Base-by-base conservation (phyloP, 2,888 invertebrate species). In the Gymnocheta viridis region DNA sequence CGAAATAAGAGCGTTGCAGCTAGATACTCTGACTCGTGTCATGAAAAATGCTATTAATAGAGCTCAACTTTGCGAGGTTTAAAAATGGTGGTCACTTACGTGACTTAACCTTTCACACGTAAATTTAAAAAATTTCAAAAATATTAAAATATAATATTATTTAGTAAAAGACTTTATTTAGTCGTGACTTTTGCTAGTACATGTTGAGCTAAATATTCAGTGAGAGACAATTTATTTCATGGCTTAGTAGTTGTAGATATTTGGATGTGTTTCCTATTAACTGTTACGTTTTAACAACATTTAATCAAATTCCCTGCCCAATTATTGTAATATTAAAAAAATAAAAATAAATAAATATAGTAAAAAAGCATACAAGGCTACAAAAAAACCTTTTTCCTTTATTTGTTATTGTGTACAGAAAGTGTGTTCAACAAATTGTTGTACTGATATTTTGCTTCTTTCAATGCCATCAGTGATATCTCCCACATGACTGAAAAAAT, bases 291-390 rank as follows among this genome's bases (percentile, higher is more conserved):
- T 14, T 38, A 38, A 38, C 14, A 38, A 38, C 2, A 12, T 14
- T 38, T 2, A 38, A 10, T 12, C 14, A 38, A 38, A 38, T 12
- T 82, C 78, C 82, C 78, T 64, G 56, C 73, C 58, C 73, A 82
- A 82, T 82, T 82, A 82, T 82, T 69, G 67, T 67, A 73, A 78
- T 78, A 66, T 78, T 78, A 64, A 64, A 24, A 17, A 58, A 29
- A 51, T 17, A 14, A n/a, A 12, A 4, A 12, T n/a, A n/a, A n/a
- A n/a, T n/a, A 60, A 17, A 49, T 22, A 24, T 4, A 22, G 32
- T 17, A 14, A 10, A 19, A 56, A 54, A 10, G 19, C 7, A 10
- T 38, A 38, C 7, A 2, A 14, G 10, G 12, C 10, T 1, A 7
- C 9, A 7, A 7, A 5, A 32, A 9, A 1, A 32, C 32, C 9